phyloP scores from a whole-genome alignment of 2,113 vertebrate genomes.

The Cephalopterus ornatus region DNA sequence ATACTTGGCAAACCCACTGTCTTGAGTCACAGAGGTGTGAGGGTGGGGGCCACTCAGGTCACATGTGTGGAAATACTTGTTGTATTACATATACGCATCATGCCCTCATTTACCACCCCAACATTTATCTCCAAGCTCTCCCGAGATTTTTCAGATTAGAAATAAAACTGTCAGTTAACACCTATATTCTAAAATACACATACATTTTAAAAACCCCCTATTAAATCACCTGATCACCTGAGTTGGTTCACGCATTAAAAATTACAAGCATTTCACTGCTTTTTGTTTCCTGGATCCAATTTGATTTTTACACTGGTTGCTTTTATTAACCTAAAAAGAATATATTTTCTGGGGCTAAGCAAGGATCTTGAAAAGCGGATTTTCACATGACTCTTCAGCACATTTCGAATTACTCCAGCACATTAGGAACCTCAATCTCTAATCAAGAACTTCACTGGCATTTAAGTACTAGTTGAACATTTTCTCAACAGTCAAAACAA shows the following conservation, averaged over 20 bases:
- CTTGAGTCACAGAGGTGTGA: not conserved
- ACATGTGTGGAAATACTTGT: not conserved
- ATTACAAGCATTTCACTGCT: not conserved
- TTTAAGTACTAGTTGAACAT: not conserved
- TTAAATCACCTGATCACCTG: not conserved
- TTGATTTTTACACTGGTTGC: not conserved
- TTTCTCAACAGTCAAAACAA: not conserved
- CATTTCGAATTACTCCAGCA: not conserved
- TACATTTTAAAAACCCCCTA: rapidly evolving
- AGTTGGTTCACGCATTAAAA: not conserved
- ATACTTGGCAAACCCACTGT: not conserved
- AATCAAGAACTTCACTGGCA: not conserved
- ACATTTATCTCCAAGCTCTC: not conserved
- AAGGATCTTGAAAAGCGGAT: not conserved
- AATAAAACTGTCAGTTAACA: not conserved
- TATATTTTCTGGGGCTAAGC: not conserved
- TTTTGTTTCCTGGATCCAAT: not conserved
- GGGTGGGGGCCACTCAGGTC: not conserved
- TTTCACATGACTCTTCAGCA: not conserved
- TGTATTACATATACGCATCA: rapidly evolving
- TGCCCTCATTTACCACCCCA: not conserved
- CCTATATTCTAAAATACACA: not conserved
- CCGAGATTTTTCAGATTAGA: not conserved
- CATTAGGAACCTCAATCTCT: not conserved
- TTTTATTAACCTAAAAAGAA: not conserved